Conservation (phyloP, 2,888 invertebrate species). For the Hyppa rectilinea region DNA sequence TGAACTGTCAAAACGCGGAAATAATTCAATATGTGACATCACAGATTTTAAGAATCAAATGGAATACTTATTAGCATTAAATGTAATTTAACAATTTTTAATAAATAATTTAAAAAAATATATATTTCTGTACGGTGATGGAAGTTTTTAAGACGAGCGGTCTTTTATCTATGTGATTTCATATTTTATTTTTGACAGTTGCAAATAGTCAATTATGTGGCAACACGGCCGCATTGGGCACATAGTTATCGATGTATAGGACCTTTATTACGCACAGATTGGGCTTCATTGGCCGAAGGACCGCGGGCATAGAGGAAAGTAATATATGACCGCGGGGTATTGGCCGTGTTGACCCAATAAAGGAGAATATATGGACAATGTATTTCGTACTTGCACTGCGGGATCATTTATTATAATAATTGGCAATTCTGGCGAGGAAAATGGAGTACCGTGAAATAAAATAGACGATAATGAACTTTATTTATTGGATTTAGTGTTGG, state of each 20-base stretch:
- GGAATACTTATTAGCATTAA: too few relatives aligned
- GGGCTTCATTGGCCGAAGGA: slow-evolving; percentile 24
- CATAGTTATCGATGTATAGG: neutral
- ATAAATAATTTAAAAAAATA: too few relatives aligned
- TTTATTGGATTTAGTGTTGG: slow-evolving; percentile 7
- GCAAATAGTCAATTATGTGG: slow-evolving; percentile 13
- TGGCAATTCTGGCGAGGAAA: slow-evolving; percentile 22
- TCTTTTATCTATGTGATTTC: too few relatives aligned
- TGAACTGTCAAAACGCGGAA: too few relatives aligned
- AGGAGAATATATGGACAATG: slow-evolving; percentile 17
- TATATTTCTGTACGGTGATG: too few relatives aligned
- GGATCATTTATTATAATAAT: slow-evolving; percentile 40
- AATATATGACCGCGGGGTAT: slow-evolving; percentile 19
- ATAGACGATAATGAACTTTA: slow-evolving; percentile 6
- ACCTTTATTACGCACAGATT: slow-evolving; percentile 25
- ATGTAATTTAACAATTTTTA: too few relatives aligned
- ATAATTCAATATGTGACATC: too few relatives aligned
- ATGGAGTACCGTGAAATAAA: slow-evolving; percentile 2
- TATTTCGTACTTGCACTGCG: slow-evolving; percentile 6
- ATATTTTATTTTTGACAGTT: too few relatives aligned
- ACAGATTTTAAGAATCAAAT: too few relatives aligned
- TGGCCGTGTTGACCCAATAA: slow-evolving; percentile 38
- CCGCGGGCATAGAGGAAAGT: too few relatives aligned
- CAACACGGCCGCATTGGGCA: neutral
- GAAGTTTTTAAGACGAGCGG: too few relatives aligned